Conservation (phyloP, 2,888 invertebrate species). For the Ectemnius cavifrons region DNA sequence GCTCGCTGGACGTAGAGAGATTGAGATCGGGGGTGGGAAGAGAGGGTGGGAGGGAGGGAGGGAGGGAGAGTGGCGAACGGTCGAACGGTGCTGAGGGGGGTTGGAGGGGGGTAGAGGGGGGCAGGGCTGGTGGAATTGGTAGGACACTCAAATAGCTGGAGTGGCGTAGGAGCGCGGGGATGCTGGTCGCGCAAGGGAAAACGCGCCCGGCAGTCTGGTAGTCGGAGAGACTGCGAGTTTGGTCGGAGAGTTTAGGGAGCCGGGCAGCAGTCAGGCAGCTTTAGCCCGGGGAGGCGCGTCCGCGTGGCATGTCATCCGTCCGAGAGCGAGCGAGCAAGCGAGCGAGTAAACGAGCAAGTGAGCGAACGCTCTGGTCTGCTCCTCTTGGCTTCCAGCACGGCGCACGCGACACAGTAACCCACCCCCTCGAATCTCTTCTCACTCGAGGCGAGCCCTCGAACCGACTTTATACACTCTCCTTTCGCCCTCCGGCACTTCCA, state of each 20-base stretch:
- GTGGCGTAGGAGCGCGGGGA: background rate
- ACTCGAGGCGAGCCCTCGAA: conserved; percentile 10
- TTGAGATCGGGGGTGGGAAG: background rate
- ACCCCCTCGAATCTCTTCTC: conserved; percentile 28
- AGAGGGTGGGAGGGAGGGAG: background rate
- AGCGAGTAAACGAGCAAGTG: too few relatives aligned
- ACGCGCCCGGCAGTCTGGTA: background rate
- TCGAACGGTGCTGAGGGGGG: background rate
- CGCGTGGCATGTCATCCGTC: conserved; percentile 57
- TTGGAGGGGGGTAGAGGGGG: background rate
- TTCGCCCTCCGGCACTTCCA: conserved; percentile 23
- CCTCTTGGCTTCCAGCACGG: conserved; percentile 44
- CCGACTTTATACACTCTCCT: conserved; percentile 30
- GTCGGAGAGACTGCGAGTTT: background rate
- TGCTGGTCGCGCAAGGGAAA: background rate
- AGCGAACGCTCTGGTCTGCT: conserved; percentile 28
- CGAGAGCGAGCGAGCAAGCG: background rate
- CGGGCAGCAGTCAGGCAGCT: conserved; percentile 45
- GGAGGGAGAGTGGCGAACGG: background rate
- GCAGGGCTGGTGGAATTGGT: background rate
- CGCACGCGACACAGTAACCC: conserved; percentile 27
- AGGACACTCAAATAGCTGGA: background rate
- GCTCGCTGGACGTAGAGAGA: background rate
- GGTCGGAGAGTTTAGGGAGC: conserved; percentile 18
- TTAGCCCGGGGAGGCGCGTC: conserved; percentile 55